Percentiles rank a stretch among this genome's conserved stretches.
Evolutionary conservation across 2,888 invertebrate species (phyloP).

Genomic region (Spatulosminthurus flaviceps): DNA sequence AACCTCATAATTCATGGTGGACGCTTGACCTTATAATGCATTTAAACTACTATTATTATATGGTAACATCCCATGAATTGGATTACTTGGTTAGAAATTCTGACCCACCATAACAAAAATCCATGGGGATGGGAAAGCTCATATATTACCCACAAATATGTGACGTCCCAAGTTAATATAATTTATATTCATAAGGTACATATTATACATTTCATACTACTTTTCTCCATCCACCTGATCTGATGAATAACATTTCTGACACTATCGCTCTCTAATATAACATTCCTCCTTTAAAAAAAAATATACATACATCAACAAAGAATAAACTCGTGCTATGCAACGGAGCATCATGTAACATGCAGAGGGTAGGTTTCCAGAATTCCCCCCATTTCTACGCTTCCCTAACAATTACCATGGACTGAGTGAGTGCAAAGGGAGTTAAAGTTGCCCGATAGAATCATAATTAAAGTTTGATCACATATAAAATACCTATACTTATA

Average conservation of each 20-base stretch:
- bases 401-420: too few relatives aligned
- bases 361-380: too few relatives aligned
- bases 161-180: not conserved
- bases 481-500: too few relatives aligned
- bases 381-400: too few relatives aligned
- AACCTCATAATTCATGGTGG: not conserved
- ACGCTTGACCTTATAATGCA: conserved; percentile 21
- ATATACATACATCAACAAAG: too few relatives aligned
- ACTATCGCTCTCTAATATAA: not conserved
- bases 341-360: too few relatives aligned
- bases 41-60: conserved; percentile 23
- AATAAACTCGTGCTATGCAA: not conserved
- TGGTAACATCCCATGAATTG: conserved; percentile 10
- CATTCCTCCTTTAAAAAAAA: not conserved
- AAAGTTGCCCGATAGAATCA: too few relatives aligned
- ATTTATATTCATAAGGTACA: not conserved
- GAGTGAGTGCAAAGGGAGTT: too few relatives aligned
- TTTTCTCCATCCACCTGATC: not conserved
- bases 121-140: not conserved
- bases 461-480: too few relatives aligned
- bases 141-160: not conserved
- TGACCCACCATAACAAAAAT: conserved; percentile 33
- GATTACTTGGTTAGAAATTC: conserved; percentile 9
- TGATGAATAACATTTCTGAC: not conserved
- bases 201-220: too few relatives aligned